Evolutionary conservation across 2,888 invertebrate genomes (phyloP).

Genomic region (Rotaria socialis): DNA sequence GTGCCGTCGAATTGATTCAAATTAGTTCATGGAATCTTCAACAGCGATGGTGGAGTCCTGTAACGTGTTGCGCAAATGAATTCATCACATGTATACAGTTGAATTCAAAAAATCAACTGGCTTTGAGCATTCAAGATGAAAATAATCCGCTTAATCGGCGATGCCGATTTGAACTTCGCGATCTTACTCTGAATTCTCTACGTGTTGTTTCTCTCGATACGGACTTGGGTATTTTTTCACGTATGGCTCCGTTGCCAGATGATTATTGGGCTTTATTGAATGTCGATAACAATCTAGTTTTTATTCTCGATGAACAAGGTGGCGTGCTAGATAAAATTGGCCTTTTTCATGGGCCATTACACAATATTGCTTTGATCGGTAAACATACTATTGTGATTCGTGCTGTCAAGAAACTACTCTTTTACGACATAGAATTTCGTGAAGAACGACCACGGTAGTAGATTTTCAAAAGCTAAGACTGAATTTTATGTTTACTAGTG

Average conservation of each 20-base stretch:
- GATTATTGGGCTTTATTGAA: too few relatives aligned
- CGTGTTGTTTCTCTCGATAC: background rate
- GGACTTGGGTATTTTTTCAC: background rate
- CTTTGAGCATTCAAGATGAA: conserved; percentile 13
- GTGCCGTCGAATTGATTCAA: too few relatives aligned
- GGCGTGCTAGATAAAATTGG: background rate
- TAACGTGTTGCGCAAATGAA: background rate
- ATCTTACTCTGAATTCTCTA: background rate
- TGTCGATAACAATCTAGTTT: too few relatives aligned
- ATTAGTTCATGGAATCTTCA: too few relatives aligned
- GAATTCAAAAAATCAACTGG: background rate
- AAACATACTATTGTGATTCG: background rate
- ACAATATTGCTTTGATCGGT: background rate
- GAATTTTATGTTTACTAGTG: too few relatives aligned
- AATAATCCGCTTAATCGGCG: background rate
- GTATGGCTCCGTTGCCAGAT: background rate
- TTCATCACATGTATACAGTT: background rate
- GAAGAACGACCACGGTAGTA: background rate
- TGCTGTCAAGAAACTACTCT: background rate
- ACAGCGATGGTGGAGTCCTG: too few relatives aligned
- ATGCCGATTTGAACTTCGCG: background rate
- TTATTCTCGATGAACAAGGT: too few relatives aligned
- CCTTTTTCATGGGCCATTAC: background rate
- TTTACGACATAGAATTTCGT: background rate
- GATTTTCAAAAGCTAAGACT: too few relatives aligned